These are phyloP conservation scores for Parus major DNA, from an alignment of 2,113 vertebrate genomes.

Conservation along the genomic window DNA sequence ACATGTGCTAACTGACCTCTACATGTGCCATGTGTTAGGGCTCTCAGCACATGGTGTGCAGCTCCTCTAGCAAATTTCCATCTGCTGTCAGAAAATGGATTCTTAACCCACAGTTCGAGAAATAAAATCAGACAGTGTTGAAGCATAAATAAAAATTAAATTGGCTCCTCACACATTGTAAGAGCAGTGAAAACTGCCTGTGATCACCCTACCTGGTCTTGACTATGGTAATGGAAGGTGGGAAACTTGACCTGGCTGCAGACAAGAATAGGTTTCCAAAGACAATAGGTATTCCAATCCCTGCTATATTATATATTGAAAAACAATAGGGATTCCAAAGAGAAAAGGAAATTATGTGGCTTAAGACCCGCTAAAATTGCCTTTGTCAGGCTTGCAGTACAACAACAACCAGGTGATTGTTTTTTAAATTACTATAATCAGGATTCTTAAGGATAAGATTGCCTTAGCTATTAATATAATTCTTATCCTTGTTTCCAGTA, in stretches of 20 bases:
- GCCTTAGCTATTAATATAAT: not conserved
- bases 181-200: slow-evolving; percentile 15
- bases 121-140: not conserved
- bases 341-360: not conserved
- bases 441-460: slow-evolving; percentile 5
- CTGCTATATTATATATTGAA: not conserved
- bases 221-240: not conserved
- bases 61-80: not conserved
- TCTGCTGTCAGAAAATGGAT: not conserved
- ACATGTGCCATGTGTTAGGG: accelerated
- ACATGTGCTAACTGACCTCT: accelerated
- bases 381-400: not conserved
- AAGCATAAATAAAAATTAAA: not conserved
- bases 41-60: not conserved
- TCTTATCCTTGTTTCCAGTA: not conserved
- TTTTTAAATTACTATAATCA: not conserved
- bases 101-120: not conserved
- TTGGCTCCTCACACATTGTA: not conserved
- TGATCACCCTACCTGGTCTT: slow-evolving; percentile 2
- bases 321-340: not conserved
- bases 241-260: not conserved
- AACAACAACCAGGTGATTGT: not conserved
- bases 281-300: not conserved
- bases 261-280: not conserved
- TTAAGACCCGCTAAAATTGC: not conserved